A percentile compares a stretch with the other conserved stretches of the same genome.
Evolutionary conservation across 64 coral and sea anemone genomes (phyloP).

Genomic region (Montipora capricornis): DNA sequence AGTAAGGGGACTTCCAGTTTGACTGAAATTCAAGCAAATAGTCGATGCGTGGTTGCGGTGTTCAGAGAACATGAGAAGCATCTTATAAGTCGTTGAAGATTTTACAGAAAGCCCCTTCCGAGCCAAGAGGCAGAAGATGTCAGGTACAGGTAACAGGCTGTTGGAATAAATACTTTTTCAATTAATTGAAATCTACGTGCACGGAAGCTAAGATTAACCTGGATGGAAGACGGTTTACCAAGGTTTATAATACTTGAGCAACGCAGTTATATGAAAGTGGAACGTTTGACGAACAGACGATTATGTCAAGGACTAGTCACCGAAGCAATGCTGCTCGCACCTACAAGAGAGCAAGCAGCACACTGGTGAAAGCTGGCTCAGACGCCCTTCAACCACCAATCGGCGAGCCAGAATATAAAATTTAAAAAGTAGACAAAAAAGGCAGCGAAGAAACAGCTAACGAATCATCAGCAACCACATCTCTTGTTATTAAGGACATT

Average conservation of each 20-base stretch:
- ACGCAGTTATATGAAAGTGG: constrained; percentile 4
- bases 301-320: not conserved
- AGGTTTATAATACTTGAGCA: not conserved
- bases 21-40: not conserved
- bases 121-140: not conserved
- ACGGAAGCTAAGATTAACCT: constrained; percentile 11
- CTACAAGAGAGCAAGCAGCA: not conserved
- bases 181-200: constrained; percentile 29
- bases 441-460: no score
- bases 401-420: no score
- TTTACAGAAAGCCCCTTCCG: constrained; percentile 37
- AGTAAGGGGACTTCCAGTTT: not conserved
- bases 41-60: no score
- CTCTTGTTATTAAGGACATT: no score
- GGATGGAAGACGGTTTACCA: constrained; percentile 13
- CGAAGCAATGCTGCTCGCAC: no score
- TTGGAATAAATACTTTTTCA: constrained; percentile 40
- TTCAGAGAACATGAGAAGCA: not conserved
- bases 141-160: not conserved
- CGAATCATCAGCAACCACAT: no score
- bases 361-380: not conserved
- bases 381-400: not conserved
- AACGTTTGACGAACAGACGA: constrained; percentile 2
- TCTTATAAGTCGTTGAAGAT: constrained; percentile 20
- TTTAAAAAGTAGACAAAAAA: no score